Base-by-base conservation (phyloP, 2,113 vertebrate genomes). In the Oryzias melastigma region DNA sequence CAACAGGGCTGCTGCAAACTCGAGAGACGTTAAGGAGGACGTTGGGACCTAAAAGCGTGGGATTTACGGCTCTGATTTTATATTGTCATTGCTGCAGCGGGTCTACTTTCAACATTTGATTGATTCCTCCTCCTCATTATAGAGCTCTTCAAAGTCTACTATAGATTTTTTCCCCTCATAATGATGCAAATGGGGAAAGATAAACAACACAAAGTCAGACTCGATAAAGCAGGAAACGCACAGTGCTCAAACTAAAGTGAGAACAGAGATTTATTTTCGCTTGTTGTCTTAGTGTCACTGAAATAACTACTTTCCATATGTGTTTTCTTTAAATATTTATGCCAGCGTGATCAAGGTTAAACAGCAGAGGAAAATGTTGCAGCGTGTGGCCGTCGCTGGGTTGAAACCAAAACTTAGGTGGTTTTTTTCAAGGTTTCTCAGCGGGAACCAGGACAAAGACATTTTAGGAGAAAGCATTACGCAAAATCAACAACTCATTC, bases 71-170 rank as follows among this genome's bases (percentile, higher is more conserved):
- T 27, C 45, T 71, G 65, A 62, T 80, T 88, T 85, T 87, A 87
- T 78, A 85, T 79, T 69, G 75, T 78, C 77, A 67, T 74, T 69
- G 80, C 75, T 85, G 80, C 75, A 57, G 73, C 25, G 80, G 78
- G 82, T 62, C 77, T 84, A 55, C 66, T 84, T 75, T 80, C 80
- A 85, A 85, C 62, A 63, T 63, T 81, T 82, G 85, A 88, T 84
- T 82, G 83, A 87, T 87, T 86, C 75, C 68, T 72, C 73, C 73
- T 71, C 64, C 83, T 88, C 83, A 87, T 87, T 88, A 85, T 57
- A 1, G 68, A 77, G 82, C 81, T 77, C 85, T 86, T 86, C 85
- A 87, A 82, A 85, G 78, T 75, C 75, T 22, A 51, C 76, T 64
- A 75, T 79, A 62, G 83, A 81, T 80, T 79, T 65, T 27, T 77